Conservation (phyloP, 1,140 invertebrate species). For the Ostrea denselamellosa region DNA sequence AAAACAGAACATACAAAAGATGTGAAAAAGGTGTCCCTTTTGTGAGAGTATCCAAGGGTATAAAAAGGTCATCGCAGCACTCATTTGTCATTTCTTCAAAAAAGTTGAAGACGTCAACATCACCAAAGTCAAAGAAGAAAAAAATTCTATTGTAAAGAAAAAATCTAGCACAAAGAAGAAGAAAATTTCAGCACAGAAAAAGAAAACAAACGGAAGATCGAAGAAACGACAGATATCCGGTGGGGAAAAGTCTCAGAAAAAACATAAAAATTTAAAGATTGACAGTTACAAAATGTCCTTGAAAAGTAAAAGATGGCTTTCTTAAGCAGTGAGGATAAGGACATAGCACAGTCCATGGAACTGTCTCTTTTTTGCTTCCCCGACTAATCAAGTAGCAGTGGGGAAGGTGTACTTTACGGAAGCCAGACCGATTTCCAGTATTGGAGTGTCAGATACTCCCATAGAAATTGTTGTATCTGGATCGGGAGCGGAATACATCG, state of each 20-base stretch:
- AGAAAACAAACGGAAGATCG: constrained; percentile 22
- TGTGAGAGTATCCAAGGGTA: constrained; percentile 36
- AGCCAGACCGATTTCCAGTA: constrained; percentile 47
- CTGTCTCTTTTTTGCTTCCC: constrained; percentile 47
- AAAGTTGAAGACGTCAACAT: constrained; percentile 45
- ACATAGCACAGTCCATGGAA: constrained; percentile 47
- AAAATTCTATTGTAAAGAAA: not conserved
- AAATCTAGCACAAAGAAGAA: not conserved
- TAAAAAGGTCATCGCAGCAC: constrained; percentile 40
- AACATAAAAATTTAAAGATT: not conserved
- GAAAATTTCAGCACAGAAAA: not conserved
- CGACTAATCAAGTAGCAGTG: constrained; percentile 26
- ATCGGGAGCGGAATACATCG: constrained; percentile 50
- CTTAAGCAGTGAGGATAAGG: constrained; percentile 38
- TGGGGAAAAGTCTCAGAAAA: constrained; percentile 19
- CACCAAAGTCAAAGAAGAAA: constrained; percentile 23
- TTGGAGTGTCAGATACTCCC: constrained; percentile 42
- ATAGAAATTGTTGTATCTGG: constrained; percentile 28
- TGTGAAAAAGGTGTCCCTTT: constrained; percentile 22
- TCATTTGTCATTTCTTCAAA: constrained; percentile 43
- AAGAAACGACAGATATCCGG: constrained; percentile 30
- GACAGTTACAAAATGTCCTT: constrained; percentile 36
- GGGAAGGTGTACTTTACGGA: constrained; percentile 47
- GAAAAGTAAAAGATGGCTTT: no score
- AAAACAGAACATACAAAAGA: constrained; percentile 42